Base-by-base conservation (phyloP, 2,113 vertebrate genomes). In the Reinhardtius hippoglossoides region DNA sequence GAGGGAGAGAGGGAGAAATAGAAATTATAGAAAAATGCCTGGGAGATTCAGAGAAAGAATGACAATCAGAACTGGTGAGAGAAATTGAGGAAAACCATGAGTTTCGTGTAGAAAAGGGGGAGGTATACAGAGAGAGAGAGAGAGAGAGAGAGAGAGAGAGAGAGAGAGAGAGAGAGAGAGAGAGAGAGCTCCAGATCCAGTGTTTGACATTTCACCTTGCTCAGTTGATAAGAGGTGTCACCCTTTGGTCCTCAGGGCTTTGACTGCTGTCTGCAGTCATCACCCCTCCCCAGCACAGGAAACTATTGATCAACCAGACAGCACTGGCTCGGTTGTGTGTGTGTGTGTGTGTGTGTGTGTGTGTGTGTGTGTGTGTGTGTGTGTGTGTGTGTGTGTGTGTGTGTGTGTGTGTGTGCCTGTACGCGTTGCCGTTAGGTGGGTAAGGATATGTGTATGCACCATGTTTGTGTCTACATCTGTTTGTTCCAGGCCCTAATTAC, bases 131-230 rank as follows among this genome's bases (percentile, higher is more conserved):
- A 50, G 60, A 63, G 63, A 69, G 66, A 78, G 67, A 27, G 27
- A 27, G 26, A 2, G 26, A 27, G 26, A 27, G 26, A 27, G 26
- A 27, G 27, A 27, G 27, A 27, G 23, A 15, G 62, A 18, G 70
- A 65, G 63, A 24, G 66, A 75, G 65, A 16, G 73, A 72, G 63
- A 60, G 60, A 60, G 37, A 61, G 56, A 58, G 81, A 69, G 52
- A 78, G 71, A 85, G 81, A 78, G 88, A 77, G 83, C 85, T 84
- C 87, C 71, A 91, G 88, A 91, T 92, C 89, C 90, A 91, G 82
- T 92, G 90, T 92, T 92, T 93, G 91, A 92, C 89, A 90, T 89
- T 93, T 93, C 91, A 93, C 91, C 90, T 90, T 92, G 88, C 88
- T 90, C 83, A 91, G 85, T 90, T 93, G 92, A 93, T 93, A 89